Evolutionary conservation across 1,140 invertebrate genomes (phyloP).

Genomic region (Gryllus bimaculatus): DNA sequence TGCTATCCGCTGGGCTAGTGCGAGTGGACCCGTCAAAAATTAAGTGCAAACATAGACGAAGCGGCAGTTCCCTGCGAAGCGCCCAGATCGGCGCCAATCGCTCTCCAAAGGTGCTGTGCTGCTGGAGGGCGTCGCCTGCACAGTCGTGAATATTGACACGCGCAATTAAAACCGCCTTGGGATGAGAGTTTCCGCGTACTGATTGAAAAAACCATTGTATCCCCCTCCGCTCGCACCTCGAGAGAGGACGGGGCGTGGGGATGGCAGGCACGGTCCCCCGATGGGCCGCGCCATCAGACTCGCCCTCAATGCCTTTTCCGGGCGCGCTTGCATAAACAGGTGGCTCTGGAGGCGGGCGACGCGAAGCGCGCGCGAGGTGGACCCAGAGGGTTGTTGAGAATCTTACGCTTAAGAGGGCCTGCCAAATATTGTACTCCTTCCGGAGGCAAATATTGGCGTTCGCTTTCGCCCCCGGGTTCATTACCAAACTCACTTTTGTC

Average conservation of each 20-base stretch:
- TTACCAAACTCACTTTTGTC: conserved; percentile 16
- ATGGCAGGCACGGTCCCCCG: not conserved
- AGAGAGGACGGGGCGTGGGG: not conserved
- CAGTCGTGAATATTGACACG: not conserved
- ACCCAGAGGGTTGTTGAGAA: not conserved
- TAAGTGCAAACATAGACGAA: too few relatives aligned
- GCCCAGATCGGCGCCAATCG: too few relatives aligned
- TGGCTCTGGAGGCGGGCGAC: not conserved
- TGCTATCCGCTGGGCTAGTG: too few relatives aligned
- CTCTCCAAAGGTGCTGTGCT: too few relatives aligned
- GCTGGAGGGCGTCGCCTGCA: too few relatives aligned
- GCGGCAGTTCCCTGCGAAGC: too few relatives aligned
- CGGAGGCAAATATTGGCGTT: conserved; percentile 16
- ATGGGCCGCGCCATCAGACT: not conserved
- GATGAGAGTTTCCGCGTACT: not conserved
- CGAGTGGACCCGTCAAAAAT: too few relatives aligned
- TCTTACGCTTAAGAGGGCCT: not conserved
- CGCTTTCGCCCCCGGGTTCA: conserved; percentile 13
- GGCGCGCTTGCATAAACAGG: conserved; percentile 9
- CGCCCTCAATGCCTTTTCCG: not conserved
- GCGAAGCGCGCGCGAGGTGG: not conserved
- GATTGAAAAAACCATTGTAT: not conserved
- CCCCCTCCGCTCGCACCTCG: too few relatives aligned
- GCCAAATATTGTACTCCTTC: conserved; percentile 13
- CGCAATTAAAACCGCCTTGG: not conserved